Percentiles rank a stretch among this genome's conserved stretches.
Evolutionary conservation across 2,797 vertebrate genomes (phyloP).

Genomic region (Falco rusticolus): DNA sequence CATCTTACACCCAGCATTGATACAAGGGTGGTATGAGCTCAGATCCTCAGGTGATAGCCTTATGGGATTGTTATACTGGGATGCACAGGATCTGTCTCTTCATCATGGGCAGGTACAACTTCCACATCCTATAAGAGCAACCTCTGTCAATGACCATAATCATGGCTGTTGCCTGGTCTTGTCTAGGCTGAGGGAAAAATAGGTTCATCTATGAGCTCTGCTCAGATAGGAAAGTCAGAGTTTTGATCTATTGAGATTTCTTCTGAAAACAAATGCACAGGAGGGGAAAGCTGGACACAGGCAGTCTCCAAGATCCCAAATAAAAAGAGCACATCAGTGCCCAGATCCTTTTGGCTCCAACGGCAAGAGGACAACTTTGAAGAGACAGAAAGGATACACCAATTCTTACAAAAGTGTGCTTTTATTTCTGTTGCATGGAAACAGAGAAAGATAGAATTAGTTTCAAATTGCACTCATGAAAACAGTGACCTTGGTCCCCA

Average conservation of each 20-base stretch:
- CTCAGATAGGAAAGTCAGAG: background rate
- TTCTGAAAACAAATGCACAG: background rate
- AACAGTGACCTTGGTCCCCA: background rate
- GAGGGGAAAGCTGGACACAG: background rate
- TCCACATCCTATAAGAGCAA: background rate
- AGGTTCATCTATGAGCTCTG: background rate
- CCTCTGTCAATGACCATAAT: background rate
- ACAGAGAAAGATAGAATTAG: background rate
- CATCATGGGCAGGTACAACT: background rate
- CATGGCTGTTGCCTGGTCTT: background rate
- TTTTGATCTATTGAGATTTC: background rate
- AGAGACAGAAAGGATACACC: background rate
- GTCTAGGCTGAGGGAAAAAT: background rate
- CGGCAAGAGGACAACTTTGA: background rate
- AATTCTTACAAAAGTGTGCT: background rate
- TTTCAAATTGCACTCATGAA: background rate
- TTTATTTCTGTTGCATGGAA: background rate
- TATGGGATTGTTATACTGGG: background rate
- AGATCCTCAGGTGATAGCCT: background rate
- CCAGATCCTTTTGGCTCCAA: background rate
- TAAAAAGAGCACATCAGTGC: no score
- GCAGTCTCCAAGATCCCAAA: background rate
- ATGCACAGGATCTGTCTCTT: background rate
- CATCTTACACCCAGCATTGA: background rate
- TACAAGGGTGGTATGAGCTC: background rate